Base-by-base conservation (phyloP, 2,113 vertebrate species). In the Oryzias javanicus region DNA sequence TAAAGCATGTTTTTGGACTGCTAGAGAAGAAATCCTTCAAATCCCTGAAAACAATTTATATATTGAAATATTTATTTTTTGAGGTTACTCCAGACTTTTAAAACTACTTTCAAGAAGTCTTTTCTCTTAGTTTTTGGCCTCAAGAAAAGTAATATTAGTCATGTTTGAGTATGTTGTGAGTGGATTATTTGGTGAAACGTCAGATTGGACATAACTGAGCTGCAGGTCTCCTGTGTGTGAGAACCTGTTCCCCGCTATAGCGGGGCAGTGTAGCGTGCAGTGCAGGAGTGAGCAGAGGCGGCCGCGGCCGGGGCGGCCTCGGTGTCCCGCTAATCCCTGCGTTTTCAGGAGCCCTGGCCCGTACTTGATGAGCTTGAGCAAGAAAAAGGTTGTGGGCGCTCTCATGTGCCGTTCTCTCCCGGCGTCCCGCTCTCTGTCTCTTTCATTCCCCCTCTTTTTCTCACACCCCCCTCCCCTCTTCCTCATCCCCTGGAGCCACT, bases 341-440 rank as follows among this genome's bases (percentile, higher is more conserved):
- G 94, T 96, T 98, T 98, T 99, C 95, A 98, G 92, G 85, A 94
- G 94, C 94, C 95, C 89, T 99, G 96, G 97, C 92, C 95, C 94
- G 93, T 95, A 95, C 93, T 95, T 98, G 96, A 99, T 98, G 95
- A 91, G 95, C 92, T 95, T 96, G 93, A 94, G 96, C 94, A 98
- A 97, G 96, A 96, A 95, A 92, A 88, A 93, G 91, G 87, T 91
- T 90, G 84, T 89, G 92, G 94, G 95, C 94, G 93, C 82, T 48
- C 56, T 19, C 79, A 67, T 78, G 67, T 83, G 57, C 83, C 70
- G 44, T 73, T 87, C 79, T 81, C 67, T 56, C 74, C 67, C 55
- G 53, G 46, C 80, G 67, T 25, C 65, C 65, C 67, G 58, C 73
- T 79, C 62, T 66, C 69, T 65, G 49, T 83, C 70, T 81, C 77